Percentiles rank a stretch among this genome's conserved stretches.
Conservation (phyloP, 2,797 vertebrate species). For the Lepidocolaptes lacrymiger region DNA sequence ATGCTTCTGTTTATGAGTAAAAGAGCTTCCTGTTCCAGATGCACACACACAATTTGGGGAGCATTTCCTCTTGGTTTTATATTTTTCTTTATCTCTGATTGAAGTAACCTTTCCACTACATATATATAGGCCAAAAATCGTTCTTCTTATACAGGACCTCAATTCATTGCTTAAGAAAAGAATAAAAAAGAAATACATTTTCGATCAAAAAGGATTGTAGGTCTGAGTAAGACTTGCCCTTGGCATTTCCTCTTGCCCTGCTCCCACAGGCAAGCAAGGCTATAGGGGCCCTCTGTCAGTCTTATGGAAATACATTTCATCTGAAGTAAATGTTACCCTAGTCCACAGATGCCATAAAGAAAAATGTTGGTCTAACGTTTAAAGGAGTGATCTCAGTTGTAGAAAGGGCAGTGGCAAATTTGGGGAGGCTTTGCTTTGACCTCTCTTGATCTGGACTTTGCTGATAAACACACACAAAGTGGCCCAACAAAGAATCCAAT, state of each 20-base stretch:
- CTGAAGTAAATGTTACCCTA: constrained; percentile 58
- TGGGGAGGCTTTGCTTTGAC: constrained; percentile 30
- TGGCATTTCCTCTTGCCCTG: constrained; percentile 59
- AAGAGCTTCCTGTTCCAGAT: background rate
- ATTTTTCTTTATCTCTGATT: background rate
- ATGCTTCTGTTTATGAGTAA: background rate
- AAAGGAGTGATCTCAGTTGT: constrained; percentile 14
- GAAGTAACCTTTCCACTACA: constrained; percentile 37
- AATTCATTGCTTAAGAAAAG: constrained; percentile 44
- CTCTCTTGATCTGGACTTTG: constrained; percentile 37
- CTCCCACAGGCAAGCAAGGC: constrained; percentile 12
- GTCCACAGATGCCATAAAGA: constrained; percentile 3
- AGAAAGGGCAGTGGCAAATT: constrained; percentile 44
- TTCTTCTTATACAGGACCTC: constrained; percentile 8
- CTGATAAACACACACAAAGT: constrained; percentile 26
- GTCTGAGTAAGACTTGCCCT: constrained; percentile 43
- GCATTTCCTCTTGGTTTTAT: background rate
- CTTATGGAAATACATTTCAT: constrained; percentile 46
- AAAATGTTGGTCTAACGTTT: constrained; percentile 26
- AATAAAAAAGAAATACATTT: constrained; percentile 19
- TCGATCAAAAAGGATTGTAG: constrained; percentile 42
- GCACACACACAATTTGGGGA: background rate
- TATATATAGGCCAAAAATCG: constrained; percentile 29
- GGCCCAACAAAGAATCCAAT: constrained; percentile 30
- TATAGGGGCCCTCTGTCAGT: constrained; percentile 20